Evolutionary conservation across 2,113 vertebrate genomes (phyloP).

Genomic region (Columbina picui): DNA sequence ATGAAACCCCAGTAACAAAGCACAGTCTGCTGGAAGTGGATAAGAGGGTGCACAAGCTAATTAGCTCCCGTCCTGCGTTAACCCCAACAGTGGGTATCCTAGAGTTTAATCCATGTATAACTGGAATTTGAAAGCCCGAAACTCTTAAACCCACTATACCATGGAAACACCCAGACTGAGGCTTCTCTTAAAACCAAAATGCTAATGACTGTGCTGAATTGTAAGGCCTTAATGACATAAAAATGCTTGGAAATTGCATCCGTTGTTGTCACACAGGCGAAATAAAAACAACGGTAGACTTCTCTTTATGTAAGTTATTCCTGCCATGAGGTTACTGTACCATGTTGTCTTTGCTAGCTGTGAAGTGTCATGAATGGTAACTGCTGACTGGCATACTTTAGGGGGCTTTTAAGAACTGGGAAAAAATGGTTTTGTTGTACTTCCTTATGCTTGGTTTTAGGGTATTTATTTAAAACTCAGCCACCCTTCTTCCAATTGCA

Average conservation of each 20-base stretch:
- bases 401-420: not conserved
- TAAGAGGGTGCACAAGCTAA: not conserved
- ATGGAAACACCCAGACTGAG: not conserved
- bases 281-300: not conserved
- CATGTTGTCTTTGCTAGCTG: not conserved
- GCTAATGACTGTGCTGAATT: not conserved
- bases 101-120: conserved; percentile 17
- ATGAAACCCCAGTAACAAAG: not conserved
- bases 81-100: not conserved
- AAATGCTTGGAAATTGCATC: not conserved
- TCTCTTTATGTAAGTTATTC: not conserved
- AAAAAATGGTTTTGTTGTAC: not conserved
- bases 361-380: not conserved
- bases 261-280: not conserved
- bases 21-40: not conserved
- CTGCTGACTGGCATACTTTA: not conserved
- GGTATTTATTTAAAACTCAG: not conserved
- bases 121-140: conserved; percentile 5
- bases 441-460: not conserved
- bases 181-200: not conserved
- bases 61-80: not conserved
- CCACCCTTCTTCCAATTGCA: not conserved
- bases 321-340: not conserved
- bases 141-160: not conserved
- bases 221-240: not conserved